These are phyloP conservation scores for Megaleporinus macrocephalus DNA, from an alignment of 2,113 vertebrate genomes.

Conservation along the genomic window DNA sequence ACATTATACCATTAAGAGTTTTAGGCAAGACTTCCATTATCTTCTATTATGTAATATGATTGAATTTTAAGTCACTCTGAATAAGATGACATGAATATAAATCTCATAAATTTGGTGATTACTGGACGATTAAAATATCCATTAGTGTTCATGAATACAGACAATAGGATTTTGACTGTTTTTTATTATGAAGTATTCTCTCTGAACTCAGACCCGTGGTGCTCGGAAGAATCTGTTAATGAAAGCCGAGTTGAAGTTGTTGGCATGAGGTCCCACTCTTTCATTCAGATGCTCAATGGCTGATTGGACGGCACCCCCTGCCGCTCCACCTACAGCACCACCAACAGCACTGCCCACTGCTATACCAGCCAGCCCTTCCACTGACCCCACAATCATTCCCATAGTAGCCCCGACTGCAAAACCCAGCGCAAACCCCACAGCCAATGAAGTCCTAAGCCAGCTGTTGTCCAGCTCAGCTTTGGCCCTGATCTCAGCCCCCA, in stretches of 20 bases:
- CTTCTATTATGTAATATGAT: too few relatives aligned
- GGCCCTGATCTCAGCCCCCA: slow-evolving; percentile 64
- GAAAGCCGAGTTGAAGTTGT: slow-evolving; percentile 76
- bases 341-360: slow-evolving; percentile 72
- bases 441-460: slow-evolving; percentile 73
- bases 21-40: too few relatives aligned
- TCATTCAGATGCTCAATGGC: slow-evolving; percentile 74
- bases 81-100: too few relatives aligned
- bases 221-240: slow-evolving; percentile 74
- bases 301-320: slow-evolving; percentile 73
- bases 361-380: slow-evolving; percentile 72
- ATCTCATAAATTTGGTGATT: too few relatives aligned
- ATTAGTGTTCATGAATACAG: neutral
- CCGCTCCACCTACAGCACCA: slow-evolving; percentile 70
- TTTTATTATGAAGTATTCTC: neutral
- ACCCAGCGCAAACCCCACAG: slow-evolving; percentile 69
- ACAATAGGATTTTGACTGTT: neutral
- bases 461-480: slow-evolving; percentile 72
- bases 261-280: slow-evolving; percentile 64
- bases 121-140: neutral
- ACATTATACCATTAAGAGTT: too few relatives aligned
- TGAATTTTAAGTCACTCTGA: too few relatives aligned
- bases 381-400: slow-evolving; percentile 69
- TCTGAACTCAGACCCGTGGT: slow-evolving; percentile 45
- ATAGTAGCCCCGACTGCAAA: slow-evolving; percentile 66